Conservation (phyloP, 1,140 invertebrate species). For the Neocloeon triangulifer region DNA sequence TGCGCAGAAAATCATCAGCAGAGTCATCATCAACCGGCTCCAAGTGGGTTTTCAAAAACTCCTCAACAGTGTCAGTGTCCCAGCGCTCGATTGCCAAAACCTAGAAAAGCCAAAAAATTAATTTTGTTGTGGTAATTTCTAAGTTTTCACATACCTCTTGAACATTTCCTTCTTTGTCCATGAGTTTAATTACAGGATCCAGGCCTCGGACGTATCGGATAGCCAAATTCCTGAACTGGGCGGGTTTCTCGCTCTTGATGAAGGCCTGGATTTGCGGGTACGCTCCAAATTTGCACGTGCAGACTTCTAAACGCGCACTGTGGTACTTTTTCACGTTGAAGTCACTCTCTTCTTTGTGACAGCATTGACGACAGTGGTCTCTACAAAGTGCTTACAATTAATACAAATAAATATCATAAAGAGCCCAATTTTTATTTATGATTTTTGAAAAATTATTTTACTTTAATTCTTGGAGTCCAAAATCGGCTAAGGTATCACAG, state of each 20-base stretch:
- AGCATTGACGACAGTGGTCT: slow-evolving; percentile 50
- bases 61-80: slow-evolving; percentile 89
- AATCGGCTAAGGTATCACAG: slow-evolving; percentile 62
- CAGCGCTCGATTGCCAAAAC: slow-evolving; percentile 87
- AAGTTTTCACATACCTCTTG: slow-evolving; percentile 26
- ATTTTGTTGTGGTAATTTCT: background rate
- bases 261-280: slow-evolving; percentile 95
- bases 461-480: slow-evolving; percentile 42
- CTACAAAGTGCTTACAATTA: no score
- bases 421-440: no score
- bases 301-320: slow-evolving; percentile 72
- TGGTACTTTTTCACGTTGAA: slow-evolving; percentile 47
- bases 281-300: slow-evolving; percentile 84
- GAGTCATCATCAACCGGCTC: slow-evolving; percentile 19
- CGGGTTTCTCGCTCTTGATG: slow-evolving; percentile 65
- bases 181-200: slow-evolving; percentile 78
- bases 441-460: slow-evolving; percentile 16
- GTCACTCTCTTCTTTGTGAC: slow-evolving; percentile 35
- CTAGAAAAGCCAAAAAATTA: slow-evolving; percentile 14
- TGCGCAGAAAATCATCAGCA: no score
- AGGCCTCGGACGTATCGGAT: slow-evolving; percentile 76
- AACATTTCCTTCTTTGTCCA: slow-evolving; percentile 58
- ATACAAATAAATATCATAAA: no score
- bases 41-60: slow-evolving; percentile 75
- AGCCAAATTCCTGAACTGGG: slow-evolving; percentile 68